Base-by-base conservation (phyloP, 2,113 vertebrate species). In the Rhynchopsitta pachyrhyncha region DNA sequence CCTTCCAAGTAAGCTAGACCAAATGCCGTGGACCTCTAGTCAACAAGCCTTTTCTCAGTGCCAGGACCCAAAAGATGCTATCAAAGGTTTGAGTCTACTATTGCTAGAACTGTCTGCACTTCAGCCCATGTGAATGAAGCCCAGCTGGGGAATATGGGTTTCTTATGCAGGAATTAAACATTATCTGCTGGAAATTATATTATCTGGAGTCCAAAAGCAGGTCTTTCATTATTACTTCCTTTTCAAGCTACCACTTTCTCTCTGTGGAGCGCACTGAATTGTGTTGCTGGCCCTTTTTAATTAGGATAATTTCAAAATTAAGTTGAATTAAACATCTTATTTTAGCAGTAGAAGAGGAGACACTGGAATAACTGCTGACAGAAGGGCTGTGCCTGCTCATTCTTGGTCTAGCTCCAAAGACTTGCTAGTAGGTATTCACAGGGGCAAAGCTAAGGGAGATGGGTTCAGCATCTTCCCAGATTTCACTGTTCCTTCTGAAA, bases 261-360 rank as follows among this genome's bases (percentile, higher is more conserved):
- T 90, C 85, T 33, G 62, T 3, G 1, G 66, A 89, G 28, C 9
- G 1, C 41, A 35, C 71, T 83, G 91, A 91, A 95, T 95, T 91
- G 83, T 64, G 52, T 83, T 66, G 71, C 41, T 88, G 60, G 84
- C 55, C 67, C 68, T 84, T 89, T 96, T 92, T 93, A 93, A 96
- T 94, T 86, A 95, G 74, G 79, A 52, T 92, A 31, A 91, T 94
- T 88, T 73, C 44, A 85, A 93, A 91, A 93, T 82, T 24, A 57
- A 79, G 79, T 87, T 78, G 73, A 91, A 94, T 81, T 55, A 90
- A 63, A 84, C 66, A 39, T 93, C 64, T 90, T 68, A 78, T 86
- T 93, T 86, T 47, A 18, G 22, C 62, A 41, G 73, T 24, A 55
- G 74, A 57, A 92, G 47, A 59, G 42, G 24, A 75, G 69, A 41